These are phyloP conservation scores for Archips crataeganus DNA, from an alignment of 2,888 invertebrate genomes.

Conservation along the genomic window DNA sequence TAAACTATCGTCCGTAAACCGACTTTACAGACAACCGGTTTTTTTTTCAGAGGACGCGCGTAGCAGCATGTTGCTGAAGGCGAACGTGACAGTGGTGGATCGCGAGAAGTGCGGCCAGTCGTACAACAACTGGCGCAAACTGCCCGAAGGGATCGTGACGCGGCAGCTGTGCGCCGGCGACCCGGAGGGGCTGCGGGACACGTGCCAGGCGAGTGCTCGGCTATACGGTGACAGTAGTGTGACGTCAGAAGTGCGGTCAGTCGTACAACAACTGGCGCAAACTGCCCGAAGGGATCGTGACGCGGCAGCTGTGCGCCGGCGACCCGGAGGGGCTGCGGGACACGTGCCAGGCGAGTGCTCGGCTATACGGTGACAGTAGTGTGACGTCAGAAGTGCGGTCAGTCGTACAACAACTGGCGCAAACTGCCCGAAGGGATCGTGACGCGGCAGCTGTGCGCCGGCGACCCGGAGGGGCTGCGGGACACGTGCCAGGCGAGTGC, in stretches of 20 bases:
- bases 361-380: no score
- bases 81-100: conserved; percentile 62
- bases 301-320: conserved; percentile 52
- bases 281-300: conserved; percentile 65
- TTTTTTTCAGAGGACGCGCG: conserved; percentile 58
- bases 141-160: conserved; percentile 65
- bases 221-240: conserved; percentile 55
- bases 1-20: no score
- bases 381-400: no score
- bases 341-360: no score
- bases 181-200: conserved; percentile 65
- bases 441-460: no score
- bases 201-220: conserved; percentile 65
- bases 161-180: conserved; percentile 78
- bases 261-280: conserved; percentile 31
- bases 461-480: no score
- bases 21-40: no score
- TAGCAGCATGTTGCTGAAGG: conserved; percentile 68
- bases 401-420: no score
- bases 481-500: no score
- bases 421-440: no score
- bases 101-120: conserved; percentile 59
- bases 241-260: conserved; percentile 40
- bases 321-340: no score
- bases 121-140: conserved; percentile 66